phyloP scores from a whole-genome alignment of 2,888 invertebrate species.

The Dynastes hyllus region DNA sequence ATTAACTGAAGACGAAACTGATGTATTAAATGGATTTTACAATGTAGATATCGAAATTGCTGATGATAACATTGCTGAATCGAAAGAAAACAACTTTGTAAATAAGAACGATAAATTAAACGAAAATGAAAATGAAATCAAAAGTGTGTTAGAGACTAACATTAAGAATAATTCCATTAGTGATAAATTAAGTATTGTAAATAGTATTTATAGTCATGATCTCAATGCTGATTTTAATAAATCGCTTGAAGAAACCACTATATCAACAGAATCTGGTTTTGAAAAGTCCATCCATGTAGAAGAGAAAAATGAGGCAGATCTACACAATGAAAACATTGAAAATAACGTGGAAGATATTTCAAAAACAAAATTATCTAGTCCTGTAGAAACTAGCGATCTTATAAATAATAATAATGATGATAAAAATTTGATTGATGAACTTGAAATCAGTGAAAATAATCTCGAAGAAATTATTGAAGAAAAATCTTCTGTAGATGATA shows the following conservation, averaged over 20 bases:
- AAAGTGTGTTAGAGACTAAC: conserved; percentile 9
- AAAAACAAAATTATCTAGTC: conserved; percentile 28
- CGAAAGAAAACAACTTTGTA: background rate
- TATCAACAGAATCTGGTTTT: conserved; percentile 37
- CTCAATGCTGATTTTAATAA: conserved; percentile 10
- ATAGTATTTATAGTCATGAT: background rate
- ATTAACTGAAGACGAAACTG: background rate
- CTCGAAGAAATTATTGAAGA: conserved; percentile 6
- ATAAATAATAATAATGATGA: conserved; percentile 17
- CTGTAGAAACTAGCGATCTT: conserved; percentile 37
- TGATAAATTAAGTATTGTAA: conserved; percentile 17
- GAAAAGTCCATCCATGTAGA: conserved; percentile 10
- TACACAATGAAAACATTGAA: conserved; percentile 8
- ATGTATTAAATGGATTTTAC: background rate
- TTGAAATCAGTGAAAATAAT: conserved; percentile 2
- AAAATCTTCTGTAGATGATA: background rate
- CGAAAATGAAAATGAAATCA: conserved; percentile 5
- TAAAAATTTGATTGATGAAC: background rate
- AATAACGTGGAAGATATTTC: background rate
- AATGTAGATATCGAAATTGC: conserved; percentile 4
- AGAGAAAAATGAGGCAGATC: background rate
- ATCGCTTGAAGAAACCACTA: conserved; percentile 29
- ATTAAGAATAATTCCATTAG: conserved; percentile 5
- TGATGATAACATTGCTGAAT: background rate
- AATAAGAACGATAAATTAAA: background rate